A percentile compares a stretch with the other conserved stretches of the same genome.
These are phyloP conservation scores for Sebastes steindachneri DNA, from an alignment of 2,797 vertebrate species.

Conservation along the genomic window DNA sequence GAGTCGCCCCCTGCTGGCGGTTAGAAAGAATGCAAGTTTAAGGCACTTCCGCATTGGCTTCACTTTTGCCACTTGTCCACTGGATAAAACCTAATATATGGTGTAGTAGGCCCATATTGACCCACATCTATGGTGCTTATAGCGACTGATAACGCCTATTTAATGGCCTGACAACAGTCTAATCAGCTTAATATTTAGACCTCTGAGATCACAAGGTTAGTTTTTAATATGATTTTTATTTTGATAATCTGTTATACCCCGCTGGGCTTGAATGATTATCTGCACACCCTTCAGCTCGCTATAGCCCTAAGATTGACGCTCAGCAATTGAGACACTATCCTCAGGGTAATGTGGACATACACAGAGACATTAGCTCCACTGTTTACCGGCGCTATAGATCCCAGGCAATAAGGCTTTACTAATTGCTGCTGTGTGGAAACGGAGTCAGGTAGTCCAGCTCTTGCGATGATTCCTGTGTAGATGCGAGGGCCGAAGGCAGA, in stretches of 20 bases:
- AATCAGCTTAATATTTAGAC: conserved; percentile 5
- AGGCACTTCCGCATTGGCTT: too few species aligned
- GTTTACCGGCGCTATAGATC: conserved; percentile 67
- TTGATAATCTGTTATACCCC: background rate
- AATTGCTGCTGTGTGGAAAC: conserved; percentile 58
- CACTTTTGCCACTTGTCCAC: too few species aligned
- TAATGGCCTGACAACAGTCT: too few species aligned
- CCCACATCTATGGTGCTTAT: too few species aligned
- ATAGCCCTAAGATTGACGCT: conserved; percentile 33
- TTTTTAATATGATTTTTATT: background rate
- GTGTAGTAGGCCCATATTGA: too few species aligned
- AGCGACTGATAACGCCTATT: too few species aligned
- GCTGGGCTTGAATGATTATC: background rate
- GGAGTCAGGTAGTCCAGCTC: conserved; percentile 49
- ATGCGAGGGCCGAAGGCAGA: conserved; percentile 45
- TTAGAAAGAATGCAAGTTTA: too few species aligned
- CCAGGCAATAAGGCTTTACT: conserved; percentile 63
- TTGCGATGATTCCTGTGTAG: conserved; percentile 17
- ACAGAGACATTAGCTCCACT: conserved; percentile 53
- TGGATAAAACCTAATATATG: too few species aligned
- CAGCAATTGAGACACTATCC: conserved; percentile 25
- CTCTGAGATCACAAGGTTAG: background rate
- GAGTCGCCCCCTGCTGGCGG: too few species aligned
- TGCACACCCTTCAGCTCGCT: background rate
- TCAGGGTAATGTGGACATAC: conserved; percentile 35